A percentile compares a stretch with the other conserved stretches of the same genome.
phyloP scores from a whole-genome alignment of 2,113 vertebrate genomes.

The Athene noctua region DNA sequence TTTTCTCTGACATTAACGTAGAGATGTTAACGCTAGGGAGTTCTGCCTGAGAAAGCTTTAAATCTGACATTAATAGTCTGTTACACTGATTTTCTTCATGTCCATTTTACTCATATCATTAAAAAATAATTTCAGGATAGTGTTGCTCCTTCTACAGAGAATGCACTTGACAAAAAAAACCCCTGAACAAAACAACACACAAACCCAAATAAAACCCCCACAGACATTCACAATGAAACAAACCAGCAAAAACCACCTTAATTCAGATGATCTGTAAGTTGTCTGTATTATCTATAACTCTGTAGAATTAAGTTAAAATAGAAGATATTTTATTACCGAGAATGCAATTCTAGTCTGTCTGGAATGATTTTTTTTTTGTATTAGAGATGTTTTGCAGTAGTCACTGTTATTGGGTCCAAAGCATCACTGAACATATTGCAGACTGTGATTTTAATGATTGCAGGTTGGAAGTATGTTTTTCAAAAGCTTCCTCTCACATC shows the following conservation, averaged over 20 bases:
- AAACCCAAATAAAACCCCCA: background rate
- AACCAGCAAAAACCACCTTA: background rate
- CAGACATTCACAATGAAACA: background rate
- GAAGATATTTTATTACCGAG: background rate
- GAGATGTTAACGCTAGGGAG: background rate
- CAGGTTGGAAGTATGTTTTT: background rate
- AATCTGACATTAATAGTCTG: background rate
- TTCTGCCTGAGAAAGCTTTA: background rate
- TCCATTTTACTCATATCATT: background rate
- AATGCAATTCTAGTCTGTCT: background rate
- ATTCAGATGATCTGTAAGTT: background rate
- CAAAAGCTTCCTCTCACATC: background rate
- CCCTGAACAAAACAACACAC: background rate
- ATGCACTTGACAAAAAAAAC: background rate
- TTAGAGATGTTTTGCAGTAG: background rate
- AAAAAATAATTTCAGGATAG: background rate
- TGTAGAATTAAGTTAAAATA: background rate
- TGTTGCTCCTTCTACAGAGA: background rate
- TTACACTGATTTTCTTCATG: background rate
- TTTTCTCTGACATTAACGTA: background rate
- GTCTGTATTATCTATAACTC: background rate
- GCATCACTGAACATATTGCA: background rate
- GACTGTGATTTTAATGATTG: background rate
- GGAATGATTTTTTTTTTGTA: background rate
- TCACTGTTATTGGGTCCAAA: background rate